Evolutionary conservation across 2,113 vertebrate genomes (phyloP), one percentile per base, ranked within the genome.

Genomic region (Gymnogyps californianus): DNA sequence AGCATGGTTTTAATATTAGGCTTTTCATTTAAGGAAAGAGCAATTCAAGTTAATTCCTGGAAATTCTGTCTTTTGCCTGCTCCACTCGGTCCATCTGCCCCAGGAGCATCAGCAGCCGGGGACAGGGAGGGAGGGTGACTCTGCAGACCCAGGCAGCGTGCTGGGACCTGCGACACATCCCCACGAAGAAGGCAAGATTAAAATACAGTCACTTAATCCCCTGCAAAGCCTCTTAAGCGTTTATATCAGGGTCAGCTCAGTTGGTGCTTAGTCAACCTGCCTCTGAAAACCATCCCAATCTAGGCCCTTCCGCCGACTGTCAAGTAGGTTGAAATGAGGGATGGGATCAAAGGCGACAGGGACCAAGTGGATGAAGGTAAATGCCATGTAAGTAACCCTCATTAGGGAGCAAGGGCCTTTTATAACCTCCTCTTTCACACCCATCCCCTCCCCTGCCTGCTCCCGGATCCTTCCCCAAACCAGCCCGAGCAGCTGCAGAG

Each of bases 211-310:
- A 78, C 90, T 97, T 98, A 98, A 98, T 98, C 98, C 96, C 72
- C 54, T 34, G 93, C 89, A 98, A 98, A 98, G 97, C 98, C 97
- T 97, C 98, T 98, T 98, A 98, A 97, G 95, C 78, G 4, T 97
- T 98, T 97, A 90, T 94, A 92, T 97, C 97, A 96, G 96, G 97
- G 97, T 98, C 97, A 97, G 97, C 96, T 98, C 97, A 89, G 83
- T 86, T 13, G 26, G 71, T 92, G 93, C 92, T 97, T 76, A 92
- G 90, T 94, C 96, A 98, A 90, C 70, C 87, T 90, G 88, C 86
- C 95, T 87, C 91, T 62, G 55, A 94, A 97, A 98, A 98, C 96
- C 59, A 87, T 57, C 92, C 96, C 94, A 93, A 71, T 97, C 96
- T 78, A 71, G 96, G 83, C 20, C 66, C 77, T 92, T 95, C 70